A percentile compares a stretch with the other conserved stretches of the same genome.
phyloP scores from a whole-genome alignment of 2,113 vertebrate species.

The Pelecanus crispus region DNA sequence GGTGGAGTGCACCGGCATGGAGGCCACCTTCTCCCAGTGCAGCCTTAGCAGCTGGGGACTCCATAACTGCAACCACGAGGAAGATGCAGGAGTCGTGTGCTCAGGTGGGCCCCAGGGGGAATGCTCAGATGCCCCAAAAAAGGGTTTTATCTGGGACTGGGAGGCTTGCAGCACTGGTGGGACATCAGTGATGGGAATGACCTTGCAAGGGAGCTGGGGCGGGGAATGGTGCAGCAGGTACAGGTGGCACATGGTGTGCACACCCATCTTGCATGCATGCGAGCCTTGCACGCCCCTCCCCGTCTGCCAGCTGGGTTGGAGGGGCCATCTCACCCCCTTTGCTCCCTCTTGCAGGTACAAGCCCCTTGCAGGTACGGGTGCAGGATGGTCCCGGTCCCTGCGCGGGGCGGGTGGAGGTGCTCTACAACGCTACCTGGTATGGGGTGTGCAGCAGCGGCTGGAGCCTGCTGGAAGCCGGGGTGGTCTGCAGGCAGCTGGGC shows the following conservation, averaged over 20 bases:
- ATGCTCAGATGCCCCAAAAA: background rate
- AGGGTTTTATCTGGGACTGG: background rate
- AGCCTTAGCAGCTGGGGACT: slow-evolving; percentile 22
- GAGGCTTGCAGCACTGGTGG: background rate
- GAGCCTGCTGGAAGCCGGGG: background rate
- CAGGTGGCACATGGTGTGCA: rapidly evolving
- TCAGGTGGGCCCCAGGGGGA: slow-evolving; percentile 22
- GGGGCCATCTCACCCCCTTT: background rate
- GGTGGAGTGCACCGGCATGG: slow-evolving; percentile 49
- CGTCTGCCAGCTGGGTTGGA: rapidly evolving
- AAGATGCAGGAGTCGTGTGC: slow-evolving; percentile 58
- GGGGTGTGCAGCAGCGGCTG: background rate
- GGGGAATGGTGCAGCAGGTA: background rate
- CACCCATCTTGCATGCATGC: rapidly evolving
- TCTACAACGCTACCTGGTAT: background rate
- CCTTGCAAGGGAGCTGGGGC: no score
- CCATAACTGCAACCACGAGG: slow-evolving; percentile 58
- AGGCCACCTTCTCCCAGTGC: slow-evolving; percentile 50
- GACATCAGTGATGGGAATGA: background rate
- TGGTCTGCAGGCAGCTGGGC: slow-evolving; percentile 30
- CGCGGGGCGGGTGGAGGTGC: background rate
- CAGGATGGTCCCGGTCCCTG: background rate
- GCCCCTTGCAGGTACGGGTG: background rate
- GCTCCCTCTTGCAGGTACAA: background rate
- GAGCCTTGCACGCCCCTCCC: background rate